These are phyloP conservation scores for Eupithecia tripunctaria DNA, from an alignment of 2,888 invertebrate species.

Conservation along the genomic window DNA sequence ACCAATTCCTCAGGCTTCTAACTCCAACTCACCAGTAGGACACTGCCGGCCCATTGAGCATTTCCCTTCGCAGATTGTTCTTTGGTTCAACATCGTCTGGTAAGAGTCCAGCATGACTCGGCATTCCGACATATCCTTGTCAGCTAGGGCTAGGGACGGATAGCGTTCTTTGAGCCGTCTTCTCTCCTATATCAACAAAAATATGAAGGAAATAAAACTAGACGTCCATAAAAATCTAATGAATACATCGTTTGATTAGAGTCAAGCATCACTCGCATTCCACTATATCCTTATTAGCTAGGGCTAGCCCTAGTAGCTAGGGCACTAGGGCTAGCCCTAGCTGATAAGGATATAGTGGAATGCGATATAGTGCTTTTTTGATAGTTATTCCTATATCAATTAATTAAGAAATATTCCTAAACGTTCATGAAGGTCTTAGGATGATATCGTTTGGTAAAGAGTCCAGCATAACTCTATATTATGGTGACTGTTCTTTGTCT, in stretches of 20 bases:
- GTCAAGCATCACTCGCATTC: constrained; percentile 91
- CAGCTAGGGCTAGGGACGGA: constrained; percentile 89
- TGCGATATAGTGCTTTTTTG: too few species aligned
- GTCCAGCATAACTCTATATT: too few species aligned
- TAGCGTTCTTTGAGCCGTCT: constrained; percentile 92
- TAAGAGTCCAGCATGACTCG: constrained; percentile 92
- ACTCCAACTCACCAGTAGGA: constrained; percentile 87
- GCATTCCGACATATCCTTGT: constrained; percentile 90
- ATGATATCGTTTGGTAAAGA: too few species aligned
- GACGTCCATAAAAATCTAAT: too few species aligned
- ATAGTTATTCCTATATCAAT: constrained; percentile 87
- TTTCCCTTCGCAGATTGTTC: constrained; percentile 94
- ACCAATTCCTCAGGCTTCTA: not conserved
- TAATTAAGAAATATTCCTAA: too few species aligned
- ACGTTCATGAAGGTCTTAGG: too few species aligned
- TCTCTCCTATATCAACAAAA: constrained; percentile 86
- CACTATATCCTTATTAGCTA: constrained; percentile 88
- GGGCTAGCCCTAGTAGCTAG: too few species aligned
- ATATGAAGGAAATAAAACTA: not conserved
- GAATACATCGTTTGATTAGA: constrained; percentile 90
- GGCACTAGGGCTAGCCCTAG: too few species aligned
- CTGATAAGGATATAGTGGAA: too few species aligned
- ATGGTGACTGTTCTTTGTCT: too few species aligned
- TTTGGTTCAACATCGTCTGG: constrained; percentile 90
- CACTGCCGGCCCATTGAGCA: constrained; percentile 93